Base-by-base conservation (phyloP, 2,888 invertebrate genomes). In the Seira ritae region DNA sequence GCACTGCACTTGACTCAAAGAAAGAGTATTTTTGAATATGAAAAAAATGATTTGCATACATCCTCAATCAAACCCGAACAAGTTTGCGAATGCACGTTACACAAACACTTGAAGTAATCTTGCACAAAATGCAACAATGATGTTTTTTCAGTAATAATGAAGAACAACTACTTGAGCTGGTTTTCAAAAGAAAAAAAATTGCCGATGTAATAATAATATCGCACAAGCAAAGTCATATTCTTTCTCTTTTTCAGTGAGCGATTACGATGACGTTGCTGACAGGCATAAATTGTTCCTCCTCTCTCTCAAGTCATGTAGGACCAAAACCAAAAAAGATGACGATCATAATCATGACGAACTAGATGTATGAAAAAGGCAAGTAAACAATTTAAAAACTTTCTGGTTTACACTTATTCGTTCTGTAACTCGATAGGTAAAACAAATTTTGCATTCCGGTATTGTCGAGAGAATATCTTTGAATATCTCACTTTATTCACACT, bases 361-460 rank as follows among this genome's bases (percentile, higher is more conserved):
- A 73, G 22, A 50, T 42, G 62, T 50, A 55, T 46, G 75, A 67
- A 65, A 17, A 80, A 60, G 70, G 20, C 20, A 62, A 31, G 42
- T 46, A 77, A 62, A 20, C 62, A 62, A n/a, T 50, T 62, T 4
- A 4, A 62, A 62, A 62, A 50, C 15, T 55, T 55, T 55, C 69
- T 68, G 73, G 66, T 73, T 73, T 73, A 83, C 78, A 78, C 69
- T 83, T 83, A 77, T 83, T 55, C 17, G 55, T 15, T 15, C 12
- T 55, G 55, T 55, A 55, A 55, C 55, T 55, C n/a, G 73, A 71
- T 67, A 82, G 71, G 76, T 74, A 73, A 82, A 46, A 23, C 67
- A 37, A 78, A 19, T 62, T 62, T 62, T 73, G 70, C 76, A 82
- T 82, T 82, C 82, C 76, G 78, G 83, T 70, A 62, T 62, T 62